Percentiles rank a stretch among this genome's conserved stretches.
phyloP scores from a whole-genome alignment of 1,140 invertebrate species.

The Oreohelix idahoensis region DNA sequence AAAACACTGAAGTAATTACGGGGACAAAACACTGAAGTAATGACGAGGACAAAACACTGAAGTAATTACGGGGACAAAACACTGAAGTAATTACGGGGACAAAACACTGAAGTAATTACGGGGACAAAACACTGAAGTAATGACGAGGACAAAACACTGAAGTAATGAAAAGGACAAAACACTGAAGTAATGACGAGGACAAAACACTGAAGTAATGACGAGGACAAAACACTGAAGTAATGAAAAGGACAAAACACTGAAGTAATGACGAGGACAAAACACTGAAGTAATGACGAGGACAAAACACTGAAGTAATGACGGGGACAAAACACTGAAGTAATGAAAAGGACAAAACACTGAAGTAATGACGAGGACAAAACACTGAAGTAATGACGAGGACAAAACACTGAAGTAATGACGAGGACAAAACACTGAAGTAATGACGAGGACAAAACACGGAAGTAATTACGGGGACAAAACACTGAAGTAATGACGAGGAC shows the following conservation, averaged over 20 bases:
- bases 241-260: background rate
- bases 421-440: too few relatives aligned
- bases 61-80: constrained; percentile 87
- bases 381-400: too few relatives aligned
- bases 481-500: too few relatives aligned
- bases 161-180: constrained; percentile 87
- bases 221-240: too few relatives aligned
- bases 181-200: too few relatives aligned
- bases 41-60: background rate
- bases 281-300: too few relatives aligned
- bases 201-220: constrained; percentile 77
- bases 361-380: constrained; percentile 87
- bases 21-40: too few relatives aligned
- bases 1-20: constrained; percentile 77
- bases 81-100: too few relatives aligned
- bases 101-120: constrained; percentile 77
- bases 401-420: constrained; percentile 77
- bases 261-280: constrained; percentile 87
- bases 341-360: background rate
- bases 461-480: constrained; percentile 87
- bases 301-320: constrained; percentile 77
- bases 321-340: too few relatives aligned
- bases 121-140: too few relatives aligned
- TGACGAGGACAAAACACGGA: background rate
- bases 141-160: background rate